phyloP scores from a whole-genome alignment of 2,797 vertebrate genomes.

The Notolepis coatsorum region DNA sequence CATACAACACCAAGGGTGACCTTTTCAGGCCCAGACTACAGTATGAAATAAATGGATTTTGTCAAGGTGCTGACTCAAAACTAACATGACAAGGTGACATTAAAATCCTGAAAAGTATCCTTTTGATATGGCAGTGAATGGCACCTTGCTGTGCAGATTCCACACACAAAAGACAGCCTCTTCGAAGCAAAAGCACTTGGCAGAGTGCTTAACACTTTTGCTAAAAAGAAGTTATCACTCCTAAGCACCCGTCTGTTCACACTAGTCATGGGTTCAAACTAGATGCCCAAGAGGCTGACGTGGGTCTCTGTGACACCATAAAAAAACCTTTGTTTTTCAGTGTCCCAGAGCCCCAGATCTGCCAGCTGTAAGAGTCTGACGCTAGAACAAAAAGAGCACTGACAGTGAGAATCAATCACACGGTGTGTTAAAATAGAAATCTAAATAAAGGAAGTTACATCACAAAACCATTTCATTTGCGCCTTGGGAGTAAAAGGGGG shows the following conservation, averaged over 20 bases:
- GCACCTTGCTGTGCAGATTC: neutral
- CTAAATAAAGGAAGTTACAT: conserved; percentile 46
- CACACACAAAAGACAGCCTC: neutral
- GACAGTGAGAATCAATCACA: conserved; percentile 37
- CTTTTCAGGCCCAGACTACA: neutral
- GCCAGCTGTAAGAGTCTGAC: conserved; percentile 13
- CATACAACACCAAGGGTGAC: neutral
- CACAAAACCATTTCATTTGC: neutral
- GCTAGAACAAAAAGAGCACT: conserved; percentile 8
- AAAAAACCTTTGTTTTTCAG: neutral
- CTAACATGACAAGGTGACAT: neutral
- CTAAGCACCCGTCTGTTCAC: neutral
- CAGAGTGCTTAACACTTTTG: neutral
- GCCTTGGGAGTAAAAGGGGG: neutral
- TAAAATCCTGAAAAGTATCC: neutral
- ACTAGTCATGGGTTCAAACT: too few species aligned
- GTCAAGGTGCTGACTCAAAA: conserved; percentile 2
- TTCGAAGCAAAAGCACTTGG: neutral
- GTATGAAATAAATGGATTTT: neutral
- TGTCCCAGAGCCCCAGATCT: conserved; percentile 24
- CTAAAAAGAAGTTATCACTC: conserved; percentile 5
- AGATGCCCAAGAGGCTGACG: too few species aligned
- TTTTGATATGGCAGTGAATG: neutral
- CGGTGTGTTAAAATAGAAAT: conserved; percentile 50
- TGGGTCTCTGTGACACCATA: neutral